A percentile compares a stretch with the other conserved stretches of the same genome.
phyloP scores from a whole-genome alignment of 2,888 invertebrate genomes.

The Pachliopta kotzebuea region DNA sequence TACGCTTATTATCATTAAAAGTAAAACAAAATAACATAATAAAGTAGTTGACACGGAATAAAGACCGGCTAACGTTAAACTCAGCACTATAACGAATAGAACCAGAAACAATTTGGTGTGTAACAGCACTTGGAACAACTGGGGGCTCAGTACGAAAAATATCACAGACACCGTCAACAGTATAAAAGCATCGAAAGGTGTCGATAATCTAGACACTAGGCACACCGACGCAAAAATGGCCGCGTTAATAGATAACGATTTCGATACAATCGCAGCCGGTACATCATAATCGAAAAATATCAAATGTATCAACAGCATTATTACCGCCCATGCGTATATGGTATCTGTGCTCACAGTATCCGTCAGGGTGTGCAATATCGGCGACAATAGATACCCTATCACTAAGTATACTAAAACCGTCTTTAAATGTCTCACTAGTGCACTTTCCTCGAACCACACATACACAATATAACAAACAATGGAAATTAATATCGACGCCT shows the following conservation, averaged over 20 bases:
- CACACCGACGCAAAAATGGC: slow-evolving; percentile 98
- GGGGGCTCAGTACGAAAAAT: slow-evolving; percentile 93
- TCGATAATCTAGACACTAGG: slow-evolving; percentile 93
- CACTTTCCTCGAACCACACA: slow-evolving; percentile 53
- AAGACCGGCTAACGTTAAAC: slow-evolving; percentile 74
- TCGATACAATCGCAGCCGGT: slow-evolving; percentile 92
- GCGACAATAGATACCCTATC: slow-evolving; percentile 94
- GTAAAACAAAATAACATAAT: slow-evolving; percentile 81
- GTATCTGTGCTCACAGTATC: slow-evolving; percentile 98
- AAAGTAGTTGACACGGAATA: slow-evolving; percentile 80
- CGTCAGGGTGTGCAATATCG: slow-evolving; percentile 95
- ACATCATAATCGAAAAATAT: slow-evolving; percentile 96
- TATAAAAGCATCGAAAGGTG: slow-evolving; percentile 93
- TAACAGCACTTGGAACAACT: slow-evolving; percentile 84
- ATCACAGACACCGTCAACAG: slow-evolving; percentile 93
- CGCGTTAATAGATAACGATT: slow-evolving; percentile 95
- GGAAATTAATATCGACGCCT: slow-evolving; percentile 77
- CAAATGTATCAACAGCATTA: slow-evolving; percentile 93
- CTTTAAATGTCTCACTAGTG: slow-evolving; percentile 82
- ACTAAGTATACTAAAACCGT: slow-evolving; percentile 90
- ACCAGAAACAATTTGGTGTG: slow-evolving; percentile 77
- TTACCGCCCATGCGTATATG: slow-evolving; percentile 94
- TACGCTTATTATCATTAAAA: slow-evolving; percentile 83
- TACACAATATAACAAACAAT: slow-evolving; percentile 83
- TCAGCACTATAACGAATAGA: slow-evolving; percentile 71